phyloP scores from a whole-genome alignment of 2,888 invertebrate species.

The Chrysotoxum bicinctum region DNA sequence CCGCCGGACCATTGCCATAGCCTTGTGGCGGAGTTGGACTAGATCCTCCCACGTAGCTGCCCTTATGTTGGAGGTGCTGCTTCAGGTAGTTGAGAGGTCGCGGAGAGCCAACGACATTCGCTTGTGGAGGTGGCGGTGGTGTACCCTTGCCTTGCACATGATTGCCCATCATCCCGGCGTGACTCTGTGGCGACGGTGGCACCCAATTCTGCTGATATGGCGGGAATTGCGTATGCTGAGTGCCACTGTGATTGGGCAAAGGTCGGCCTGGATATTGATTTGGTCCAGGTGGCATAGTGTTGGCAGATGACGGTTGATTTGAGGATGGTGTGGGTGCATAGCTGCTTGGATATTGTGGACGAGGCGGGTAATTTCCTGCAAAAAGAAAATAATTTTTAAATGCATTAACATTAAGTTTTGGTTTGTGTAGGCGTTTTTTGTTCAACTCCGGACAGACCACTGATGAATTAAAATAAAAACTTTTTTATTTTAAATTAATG shows the following conservation, averaged over 20 bases:
- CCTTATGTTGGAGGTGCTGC: constrained; percentile 88
- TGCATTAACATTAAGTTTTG: background rate
- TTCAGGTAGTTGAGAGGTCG: constrained; percentile 86
- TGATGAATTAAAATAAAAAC: no score
- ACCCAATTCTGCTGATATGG: constrained; percentile 81
- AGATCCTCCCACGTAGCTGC: constrained; percentile 83
- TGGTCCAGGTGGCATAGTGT: constrained; percentile 81
- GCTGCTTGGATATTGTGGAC: constrained; percentile 84
- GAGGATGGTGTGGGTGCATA: constrained; percentile 83
- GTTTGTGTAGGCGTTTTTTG: background rate
- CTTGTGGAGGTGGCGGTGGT: constrained; percentile 82
- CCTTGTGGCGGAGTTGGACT: constrained; percentile 85
- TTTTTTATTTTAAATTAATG: no score
- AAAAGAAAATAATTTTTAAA: constrained; percentile 20
- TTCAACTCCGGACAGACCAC: background rate
- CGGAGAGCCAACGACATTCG: constrained; percentile 81
- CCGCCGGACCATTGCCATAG: constrained; percentile 81
- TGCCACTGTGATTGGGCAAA: constrained; percentile 83
- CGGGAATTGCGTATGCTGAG: constrained; percentile 81
- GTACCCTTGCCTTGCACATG: constrained; percentile 81
- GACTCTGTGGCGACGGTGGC: constrained; percentile 79
- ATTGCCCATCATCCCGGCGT: constrained; percentile 80
- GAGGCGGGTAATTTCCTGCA: constrained; percentile 81
- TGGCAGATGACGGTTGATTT: constrained; percentile 80
- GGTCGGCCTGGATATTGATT: constrained; percentile 83